Base-by-base conservation (phyloP, 1,140 invertebrate genomes). In the Acromyrmex charruanus region DNA sequence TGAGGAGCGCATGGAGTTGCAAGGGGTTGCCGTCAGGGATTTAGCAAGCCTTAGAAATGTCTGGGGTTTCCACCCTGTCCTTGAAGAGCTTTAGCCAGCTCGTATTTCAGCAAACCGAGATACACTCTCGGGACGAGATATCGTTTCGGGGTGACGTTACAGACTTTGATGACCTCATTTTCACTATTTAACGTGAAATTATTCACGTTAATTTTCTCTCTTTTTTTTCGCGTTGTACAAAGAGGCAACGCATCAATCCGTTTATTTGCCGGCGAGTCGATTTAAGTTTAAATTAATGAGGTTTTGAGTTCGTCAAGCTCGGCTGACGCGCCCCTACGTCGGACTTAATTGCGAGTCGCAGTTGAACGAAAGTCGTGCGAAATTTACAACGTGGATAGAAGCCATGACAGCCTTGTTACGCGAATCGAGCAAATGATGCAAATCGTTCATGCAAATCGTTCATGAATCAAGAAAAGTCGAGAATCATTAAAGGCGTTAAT, bases 271-370 rank as follows among this genome's bases (percentile, higher is more conserved):
- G 12, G 68, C 14, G 65, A 59, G 28, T 55, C 77, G 18, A 21
- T 66, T 79, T 66, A 28, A 77, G 51, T 66, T 79, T 44, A n/a
- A 77, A 79, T 85, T 68, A 79, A 85, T 49, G 49, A 79, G 39
- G 12, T 55, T 10, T 77, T 69, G 28, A 74, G 12, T 39, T 59
- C 55, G 28, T 63, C 68, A 82, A 74, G 55, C 28, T 35, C 21
- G 31, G 10, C 21, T 55, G 16, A 44, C 31, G 35, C 7, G 14
- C 25, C 31, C 49, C 35, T 35, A 14, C 12, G 53, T 31, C 39
- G 10, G 3, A 82, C 39, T 82, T 75, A 84, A 84, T 75, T 74
- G 25, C 51, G 18, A 72, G 7, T 39, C 61, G 65, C 31, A n/a
- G 53, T 53, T 35, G 2, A 44, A 59, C 6, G 10, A 58, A 59